These are phyloP conservation scores for Lasioglossum baleicum DNA, from an alignment of 1,140 invertebrate species.

Conservation along the genomic window DNA sequence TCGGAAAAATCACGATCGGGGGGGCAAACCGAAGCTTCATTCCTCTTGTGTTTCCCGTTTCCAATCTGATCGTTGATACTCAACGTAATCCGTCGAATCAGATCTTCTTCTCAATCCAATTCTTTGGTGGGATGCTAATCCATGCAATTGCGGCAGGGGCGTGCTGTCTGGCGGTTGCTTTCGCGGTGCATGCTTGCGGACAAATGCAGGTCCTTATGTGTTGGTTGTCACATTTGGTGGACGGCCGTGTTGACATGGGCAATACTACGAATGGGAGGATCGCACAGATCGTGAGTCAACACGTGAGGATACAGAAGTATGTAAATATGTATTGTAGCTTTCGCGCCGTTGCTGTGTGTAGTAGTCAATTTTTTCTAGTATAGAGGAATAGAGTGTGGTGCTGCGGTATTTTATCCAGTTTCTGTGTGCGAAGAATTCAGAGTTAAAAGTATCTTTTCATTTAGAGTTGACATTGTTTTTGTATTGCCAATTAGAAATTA, in stretches of 20 bases:
- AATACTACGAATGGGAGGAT: conserved; percentile 40
- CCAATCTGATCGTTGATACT: conserved; percentile 42
- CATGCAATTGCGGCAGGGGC: conserved; percentile 48
- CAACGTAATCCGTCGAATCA: conserved; percentile 49
- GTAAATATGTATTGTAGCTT: not conserved
- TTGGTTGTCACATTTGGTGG: conserved; percentile 35
- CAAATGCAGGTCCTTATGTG: conserved; percentile 64
- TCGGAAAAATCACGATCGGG: not conserved
- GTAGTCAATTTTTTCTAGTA: no score
- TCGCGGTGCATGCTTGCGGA: conserved; percentile 65
- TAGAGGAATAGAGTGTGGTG: no score
- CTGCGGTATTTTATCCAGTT: no score
- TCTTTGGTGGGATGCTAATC: conserved; percentile 37
- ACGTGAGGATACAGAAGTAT: conserved; percentile 56
- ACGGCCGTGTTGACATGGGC: conserved; percentile 11
- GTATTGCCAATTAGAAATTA: no score
- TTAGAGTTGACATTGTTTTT: no score
- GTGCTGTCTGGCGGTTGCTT: conserved; percentile 59
- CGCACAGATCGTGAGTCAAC: conserved; percentile 59
- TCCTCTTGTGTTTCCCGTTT: conserved; percentile 57
- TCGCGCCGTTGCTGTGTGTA: no score
- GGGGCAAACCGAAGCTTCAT: conserved; percentile 17
- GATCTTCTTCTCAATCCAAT: conserved; percentile 57
- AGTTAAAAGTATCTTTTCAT: no score
- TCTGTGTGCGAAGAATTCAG: no score